phyloP scores from a whole-genome alignment of 1,140 invertebrate species.

The Batillaria attramentaria region DNA sequence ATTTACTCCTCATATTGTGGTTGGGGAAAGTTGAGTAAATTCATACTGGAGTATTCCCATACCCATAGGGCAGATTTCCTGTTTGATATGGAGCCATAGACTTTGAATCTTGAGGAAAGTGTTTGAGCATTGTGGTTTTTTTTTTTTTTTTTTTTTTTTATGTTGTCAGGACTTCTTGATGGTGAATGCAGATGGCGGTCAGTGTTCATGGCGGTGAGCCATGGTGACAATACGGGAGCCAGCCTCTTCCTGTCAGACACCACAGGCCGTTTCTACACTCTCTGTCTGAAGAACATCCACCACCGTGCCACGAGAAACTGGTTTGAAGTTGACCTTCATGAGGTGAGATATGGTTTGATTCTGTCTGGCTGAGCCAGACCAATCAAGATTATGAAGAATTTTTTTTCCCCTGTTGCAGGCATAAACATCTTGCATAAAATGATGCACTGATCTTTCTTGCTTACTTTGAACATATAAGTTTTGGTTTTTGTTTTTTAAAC shows the following conservation, averaged over 20 bases:
- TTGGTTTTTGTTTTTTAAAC: too few relatives aligned
- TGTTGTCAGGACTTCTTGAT: slow-evolving; percentile 32
- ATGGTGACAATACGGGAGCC: not conserved
- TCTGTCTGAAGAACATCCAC: slow-evolving; percentile 14
- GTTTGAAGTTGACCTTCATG: slow-evolving; percentile 33
- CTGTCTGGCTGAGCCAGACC: not conserved
- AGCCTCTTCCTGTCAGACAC: slow-evolving; percentile 33
- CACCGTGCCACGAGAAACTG: slow-evolving; percentile 7
- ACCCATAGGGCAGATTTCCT: too few relatives aligned
- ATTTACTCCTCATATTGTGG: too few relatives aligned
- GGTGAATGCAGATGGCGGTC: slow-evolving; percentile 26
- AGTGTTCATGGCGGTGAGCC: slow-evolving; percentile 37
- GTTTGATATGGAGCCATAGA: too few relatives aligned
- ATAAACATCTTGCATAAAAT: not conserved
- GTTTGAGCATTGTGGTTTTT: too few relatives aligned
- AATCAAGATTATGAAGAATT: not conserved
- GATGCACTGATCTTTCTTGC: not conserved
- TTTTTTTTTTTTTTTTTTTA: too few relatives aligned
- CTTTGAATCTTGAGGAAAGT: too few relatives aligned
- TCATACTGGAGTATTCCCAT: too few relatives aligned
- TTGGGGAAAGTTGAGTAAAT: too few relatives aligned
- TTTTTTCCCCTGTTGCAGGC: not conserved
- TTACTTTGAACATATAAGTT: not conserved
- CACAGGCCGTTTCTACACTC: slow-evolving; percentile 29
- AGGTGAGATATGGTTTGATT: slow-evolving; percentile 14